Base-by-base conservation (phyloP, 2,888 invertebrate species). In the Tipula vernalis region DNA sequence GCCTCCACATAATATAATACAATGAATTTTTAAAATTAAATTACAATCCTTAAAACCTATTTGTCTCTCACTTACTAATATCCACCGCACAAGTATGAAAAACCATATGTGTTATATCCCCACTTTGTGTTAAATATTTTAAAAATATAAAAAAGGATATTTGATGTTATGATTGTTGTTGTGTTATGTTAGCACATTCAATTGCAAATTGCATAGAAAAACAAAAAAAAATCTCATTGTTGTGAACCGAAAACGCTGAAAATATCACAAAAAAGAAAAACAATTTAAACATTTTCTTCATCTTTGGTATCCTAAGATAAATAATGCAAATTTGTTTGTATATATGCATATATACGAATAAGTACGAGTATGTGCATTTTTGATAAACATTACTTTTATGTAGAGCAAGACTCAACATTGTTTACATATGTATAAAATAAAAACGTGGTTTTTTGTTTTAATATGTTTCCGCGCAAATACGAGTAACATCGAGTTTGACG, bases 261-360 rank as follows among this genome's bases (percentile, higher is more conserved):
- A 71, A 28, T 84, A 84, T 39, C 13, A 83, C 28, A 36, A 13
- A n/a, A 13, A 41, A 36, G 5, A 84, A 83, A 3, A 83, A 5
- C 5, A 36, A 36, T 36, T 36, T 13, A 15, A 39, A 15, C 39
- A 39, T 86, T 44, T 44, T 47, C 44, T 44, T 85, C 42, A 5
- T 85, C 42, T 44, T 42, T 86, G 47, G 18, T 44, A 71, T 86
- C 86, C 86, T 36, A 18, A 57, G 42, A 57, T 86, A 86, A 86
- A 86, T 86, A 86, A 86, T 86, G 86, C 86, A 86, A 57, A 86
- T n/a, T 51, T 71, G 28, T 28, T 28, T 71, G 71, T 71, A 28
- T 71, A 5, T 84, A 36, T 51, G n/a, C 51, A 71, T 71, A 71
- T n/a, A 71, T 28, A 15, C 51, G 39, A 28, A 51, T n/a, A n/a